Conservation (phyloP, 2,113 vertebrate genomes). For the Mustelus asterias region DNA sequence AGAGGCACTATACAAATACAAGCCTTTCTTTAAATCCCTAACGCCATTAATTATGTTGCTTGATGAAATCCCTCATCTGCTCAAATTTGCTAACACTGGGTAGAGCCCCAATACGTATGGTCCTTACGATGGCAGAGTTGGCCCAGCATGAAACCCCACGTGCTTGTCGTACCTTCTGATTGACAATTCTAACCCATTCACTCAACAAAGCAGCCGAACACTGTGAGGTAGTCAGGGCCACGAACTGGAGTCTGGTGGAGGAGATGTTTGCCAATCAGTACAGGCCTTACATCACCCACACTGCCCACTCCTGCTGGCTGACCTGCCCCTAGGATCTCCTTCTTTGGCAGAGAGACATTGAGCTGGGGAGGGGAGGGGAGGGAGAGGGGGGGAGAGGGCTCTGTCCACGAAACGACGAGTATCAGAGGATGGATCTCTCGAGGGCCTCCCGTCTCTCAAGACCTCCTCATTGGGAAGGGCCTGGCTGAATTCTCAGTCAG, state of each 20-base stretch:
- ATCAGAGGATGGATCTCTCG: neutral
- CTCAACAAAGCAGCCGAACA: too few relatives aligned
- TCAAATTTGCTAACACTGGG: neutral
- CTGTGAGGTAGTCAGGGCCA: neutral
- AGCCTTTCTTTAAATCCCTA: neutral
- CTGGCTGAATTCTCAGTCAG: neutral
- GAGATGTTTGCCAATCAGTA: neutral
- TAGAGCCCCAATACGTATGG: neutral
- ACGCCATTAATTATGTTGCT: neutral
- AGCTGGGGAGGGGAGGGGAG: neutral
- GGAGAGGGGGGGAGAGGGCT: neutral
- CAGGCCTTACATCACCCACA: neutral
- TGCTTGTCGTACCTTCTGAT: neutral
- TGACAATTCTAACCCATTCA: neutral
- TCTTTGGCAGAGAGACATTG: neutral
- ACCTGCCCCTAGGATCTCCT: neutral
- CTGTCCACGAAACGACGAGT: too few relatives aligned
- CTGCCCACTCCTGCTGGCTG: neutral
- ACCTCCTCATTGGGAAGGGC: neutral
- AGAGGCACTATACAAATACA: neutral
- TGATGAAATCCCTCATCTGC: neutral
- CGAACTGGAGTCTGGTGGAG: neutral
- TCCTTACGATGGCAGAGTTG: neutral
- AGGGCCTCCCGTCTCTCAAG: neutral
- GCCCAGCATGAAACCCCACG: neutral